Conservation (phyloP, 2,888 invertebrate species). For the Ochlodes sylvanus region DNA sequence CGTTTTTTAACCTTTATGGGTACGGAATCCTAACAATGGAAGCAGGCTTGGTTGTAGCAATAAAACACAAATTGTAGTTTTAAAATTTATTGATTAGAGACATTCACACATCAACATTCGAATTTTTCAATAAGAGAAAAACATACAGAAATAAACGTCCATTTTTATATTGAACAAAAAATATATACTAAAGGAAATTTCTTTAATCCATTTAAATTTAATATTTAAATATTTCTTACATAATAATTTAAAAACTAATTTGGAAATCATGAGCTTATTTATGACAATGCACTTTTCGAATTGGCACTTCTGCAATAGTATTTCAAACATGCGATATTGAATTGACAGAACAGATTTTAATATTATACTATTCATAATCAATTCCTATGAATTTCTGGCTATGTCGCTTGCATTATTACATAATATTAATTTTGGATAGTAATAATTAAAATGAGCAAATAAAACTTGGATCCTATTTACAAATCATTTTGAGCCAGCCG, state of each 20-base stretch:
- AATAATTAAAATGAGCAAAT: background rate
- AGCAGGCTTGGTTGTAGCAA: background rate
- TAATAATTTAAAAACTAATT: constrained; percentile 25
- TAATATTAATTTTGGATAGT: background rate
- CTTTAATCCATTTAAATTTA: constrained; percentile 14
- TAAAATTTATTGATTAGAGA: constrained; percentile 83
- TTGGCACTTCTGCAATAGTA: constrained; percentile 44
- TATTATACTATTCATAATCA: constrained; percentile 11
- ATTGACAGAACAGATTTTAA: constrained; percentile 22
- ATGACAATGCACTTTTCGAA: constrained; percentile 40
- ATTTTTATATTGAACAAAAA: constrained; percentile 16
- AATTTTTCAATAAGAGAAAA: constrained; percentile 65
- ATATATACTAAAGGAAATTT: constrained; percentile 21
- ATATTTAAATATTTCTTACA: constrained; percentile 24
- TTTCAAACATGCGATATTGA: constrained; percentile 25
- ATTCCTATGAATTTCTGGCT: constrained; percentile 18
- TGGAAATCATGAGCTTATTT: constrained; percentile 35
- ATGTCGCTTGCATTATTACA: background rate
- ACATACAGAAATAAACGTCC: constrained; percentile 41
- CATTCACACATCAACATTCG: constrained; percentile 84
- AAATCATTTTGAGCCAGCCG: background rate
- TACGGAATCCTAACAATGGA: no score
- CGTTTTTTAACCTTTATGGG: no score
- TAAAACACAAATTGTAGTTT: constrained; percentile 39
- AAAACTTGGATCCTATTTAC: background rate